Evolutionary conservation across 2,113 vertebrate genomes (phyloP), one percentile per base, ranked within the genome.

Genomic region (Protobothrops flavoviridis): DNA sequence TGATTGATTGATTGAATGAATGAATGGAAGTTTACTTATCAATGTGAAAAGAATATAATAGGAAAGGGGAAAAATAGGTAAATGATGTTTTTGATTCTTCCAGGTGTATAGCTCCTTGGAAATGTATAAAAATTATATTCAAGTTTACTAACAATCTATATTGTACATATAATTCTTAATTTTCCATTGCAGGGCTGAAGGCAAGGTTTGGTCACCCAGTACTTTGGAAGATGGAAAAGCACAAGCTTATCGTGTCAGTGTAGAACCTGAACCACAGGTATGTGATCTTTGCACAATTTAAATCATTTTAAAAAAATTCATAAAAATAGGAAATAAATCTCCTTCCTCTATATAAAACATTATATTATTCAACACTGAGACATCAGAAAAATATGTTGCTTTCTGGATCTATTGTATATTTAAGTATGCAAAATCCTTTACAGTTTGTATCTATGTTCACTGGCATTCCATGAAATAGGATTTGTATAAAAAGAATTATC

Each of bases 221-320:
- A 45, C 98, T 64, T 97, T 97, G 90, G 98, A 99, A 74, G 98
- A 99, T 56, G 97, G 98, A 95, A 99, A 99, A 95, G 98, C 98
- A 90, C 99, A 98, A 53, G 98, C 98, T 0, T 98, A 98, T 95
- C 97, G 97, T 94, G 97, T 97, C 94, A 97, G 97, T 93, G 92
- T 98, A 15, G 98, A 99, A 93, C 95, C 98, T 0, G 98, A 99
- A 20, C 96, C 96, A 5, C 98, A 99, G 99, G 99, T 99, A 98
- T 9, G 91, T 93, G 39, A 21, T 52, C 61, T 24, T 88, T 81
- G 39, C 92, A 88, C 81, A 45, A 43, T 52, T 23, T 52, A 45
- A 50, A 57, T 29, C 33, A 2, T 4, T 0, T 81, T 29, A 24
- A 26, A 20, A 29, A 10, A 64, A 0, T 88, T 74, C 5, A 24